phyloP scores from a whole-genome alignment of 92 coral and sea anemone genomes.

The Palythoa grandiflora region DNA sequence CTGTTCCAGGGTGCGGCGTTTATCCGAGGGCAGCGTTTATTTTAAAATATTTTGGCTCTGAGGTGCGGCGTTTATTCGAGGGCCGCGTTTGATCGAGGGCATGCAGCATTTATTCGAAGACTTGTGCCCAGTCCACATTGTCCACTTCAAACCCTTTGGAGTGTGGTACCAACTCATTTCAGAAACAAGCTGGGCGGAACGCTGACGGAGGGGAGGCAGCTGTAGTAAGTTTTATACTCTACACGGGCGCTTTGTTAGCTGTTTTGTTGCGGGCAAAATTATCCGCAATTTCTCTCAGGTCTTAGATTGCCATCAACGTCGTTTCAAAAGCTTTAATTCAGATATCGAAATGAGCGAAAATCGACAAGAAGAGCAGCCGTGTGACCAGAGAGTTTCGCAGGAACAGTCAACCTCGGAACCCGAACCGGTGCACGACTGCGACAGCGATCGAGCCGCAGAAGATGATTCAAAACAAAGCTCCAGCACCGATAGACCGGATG shows the following conservation, averaged over 20 bases:
- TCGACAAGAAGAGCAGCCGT: conserved; percentile 7
- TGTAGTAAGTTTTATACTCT: neutral
- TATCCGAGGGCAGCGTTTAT: too few relatives aligned
- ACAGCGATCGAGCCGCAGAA: conserved; percentile 30
- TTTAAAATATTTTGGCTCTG: too few relatives aligned
- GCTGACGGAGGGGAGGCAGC: conserved; percentile 55
- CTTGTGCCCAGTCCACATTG: neutral
- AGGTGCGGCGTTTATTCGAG: too few relatives aligned
- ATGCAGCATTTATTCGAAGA: too few relatives aligned
- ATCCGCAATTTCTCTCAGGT: neutral
- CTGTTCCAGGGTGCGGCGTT: too few relatives aligned
- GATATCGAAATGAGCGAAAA: conserved; percentile 34
- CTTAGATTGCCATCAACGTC: neutral
- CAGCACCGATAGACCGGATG: conserved; percentile 9
- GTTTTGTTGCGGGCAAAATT: conserved; percentile 7
- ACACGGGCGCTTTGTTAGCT: conserved; percentile 7
- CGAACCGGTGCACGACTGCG: conserved; percentile 24
- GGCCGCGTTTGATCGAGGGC: too few relatives aligned
- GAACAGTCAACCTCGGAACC: conserved; percentile 11
- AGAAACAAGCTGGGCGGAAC: conserved; percentile 44
- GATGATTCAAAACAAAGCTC: conserved; percentile 38
- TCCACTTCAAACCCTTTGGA: neutral
- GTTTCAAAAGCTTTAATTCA: neutral
- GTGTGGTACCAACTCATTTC: conserved; percentile 18
- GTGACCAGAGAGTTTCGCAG: conserved; percentile 9